phyloP scores from a whole-genome alignment of 2,888 invertebrate genomes.

The Drosophila histrio region DNA sequence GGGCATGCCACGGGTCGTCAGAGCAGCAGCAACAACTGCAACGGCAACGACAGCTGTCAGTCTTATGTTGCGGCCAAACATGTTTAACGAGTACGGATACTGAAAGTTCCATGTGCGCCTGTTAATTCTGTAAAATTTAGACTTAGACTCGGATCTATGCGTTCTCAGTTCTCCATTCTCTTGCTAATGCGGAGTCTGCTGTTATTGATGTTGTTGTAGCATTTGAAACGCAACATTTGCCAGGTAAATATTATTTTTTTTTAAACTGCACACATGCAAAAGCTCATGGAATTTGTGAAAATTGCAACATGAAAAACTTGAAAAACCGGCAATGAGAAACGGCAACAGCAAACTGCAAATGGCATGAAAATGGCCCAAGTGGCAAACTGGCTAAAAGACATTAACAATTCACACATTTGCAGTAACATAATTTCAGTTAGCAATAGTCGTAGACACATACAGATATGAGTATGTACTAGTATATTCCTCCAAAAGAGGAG shows the following conservation, averaged over 20 bases:
- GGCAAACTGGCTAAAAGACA: conserved; percentile 68
- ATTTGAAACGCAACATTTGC: conserved; percentile 43
- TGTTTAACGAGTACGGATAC: conserved; percentile 51
- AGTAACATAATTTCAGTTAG: conserved; percentile 68
- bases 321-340: conserved; percentile 66
- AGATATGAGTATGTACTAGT: neutral
- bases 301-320: conserved; percentile 74
- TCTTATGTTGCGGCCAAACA: conserved; percentile 62
- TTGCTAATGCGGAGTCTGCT: conserved; percentile 21
- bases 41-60: conserved; percentile 63
- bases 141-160: conserved; percentile 12
- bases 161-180: neutral
- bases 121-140: conserved; percentile 38
- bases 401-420: conserved; percentile 78
- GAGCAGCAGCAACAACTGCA: conserved; percentile 39
- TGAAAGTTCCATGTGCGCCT: conserved; percentile 37
- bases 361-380: conserved; percentile 32
- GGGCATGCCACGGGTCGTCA: conserved; percentile 56
- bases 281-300: conserved; percentile 68
- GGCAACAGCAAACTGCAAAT: conserved; percentile 15
- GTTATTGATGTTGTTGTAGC: conserved; percentile 12
- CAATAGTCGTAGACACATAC: conserved; percentile 14
- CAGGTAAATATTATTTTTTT: conserved; percentile 66
- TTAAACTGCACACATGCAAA: conserved; percentile 33
- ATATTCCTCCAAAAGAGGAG: neutral